phyloP scores from a whole-genome alignment of 2,113 vertebrate genomes.

The Malurus elegans region DNA sequence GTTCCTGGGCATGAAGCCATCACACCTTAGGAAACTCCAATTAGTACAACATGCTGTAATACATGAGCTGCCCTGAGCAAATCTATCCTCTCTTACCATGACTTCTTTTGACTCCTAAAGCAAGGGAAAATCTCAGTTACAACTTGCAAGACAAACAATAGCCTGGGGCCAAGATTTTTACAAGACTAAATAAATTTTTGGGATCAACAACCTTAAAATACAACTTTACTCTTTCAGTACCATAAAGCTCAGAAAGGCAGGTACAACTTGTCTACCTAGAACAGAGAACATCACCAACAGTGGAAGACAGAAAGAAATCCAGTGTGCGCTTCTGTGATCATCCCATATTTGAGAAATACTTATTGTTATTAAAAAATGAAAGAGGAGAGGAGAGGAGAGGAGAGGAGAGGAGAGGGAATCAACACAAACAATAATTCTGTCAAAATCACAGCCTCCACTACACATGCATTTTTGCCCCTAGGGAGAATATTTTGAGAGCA shows the following conservation, averaged over 20 bases:
- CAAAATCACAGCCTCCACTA: neutral
- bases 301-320: neutral
- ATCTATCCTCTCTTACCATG: neutral
- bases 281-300: neutral
- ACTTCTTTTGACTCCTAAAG: constrained; percentile 1
- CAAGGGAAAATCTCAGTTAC: neutral
- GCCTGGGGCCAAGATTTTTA: neutral
- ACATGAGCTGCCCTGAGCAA: constrained; percentile 33
- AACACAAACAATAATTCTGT: neutral
- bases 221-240: neutral
- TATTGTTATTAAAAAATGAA: neutral
- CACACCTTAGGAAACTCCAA: constrained; percentile 55
- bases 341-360: neutral
- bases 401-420: neutral
- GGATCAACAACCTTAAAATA: neutral
- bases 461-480: neutral
- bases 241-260: neutral
- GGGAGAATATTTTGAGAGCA: neutral
- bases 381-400: too few species aligned
- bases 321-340: neutral
- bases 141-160: neutral
- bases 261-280: neutral
- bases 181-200: neutral
- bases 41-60: constrained; percentile 57
- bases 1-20: constrained; percentile 58